Evolutionary conservation across 2,797 vertebrate species (phyloP).

Genomic region (Ctenosaura bakeri): DNA sequence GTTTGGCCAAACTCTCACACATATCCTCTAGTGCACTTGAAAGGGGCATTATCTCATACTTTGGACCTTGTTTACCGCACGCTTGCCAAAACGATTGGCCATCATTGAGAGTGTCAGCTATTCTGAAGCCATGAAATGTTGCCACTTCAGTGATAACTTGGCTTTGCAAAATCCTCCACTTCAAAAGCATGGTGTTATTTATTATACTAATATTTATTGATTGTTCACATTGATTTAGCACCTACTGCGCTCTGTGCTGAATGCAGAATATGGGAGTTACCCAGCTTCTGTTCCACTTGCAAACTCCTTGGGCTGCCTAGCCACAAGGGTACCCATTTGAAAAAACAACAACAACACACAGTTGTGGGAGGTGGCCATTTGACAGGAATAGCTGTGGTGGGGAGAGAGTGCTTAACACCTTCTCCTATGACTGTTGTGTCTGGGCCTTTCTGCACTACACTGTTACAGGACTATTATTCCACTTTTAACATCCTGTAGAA

Average conservation of each 20-base stretch:
- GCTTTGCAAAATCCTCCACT: neutral
- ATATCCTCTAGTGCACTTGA: neutral
- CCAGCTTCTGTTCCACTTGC: neutral
- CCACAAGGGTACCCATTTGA: neutral
- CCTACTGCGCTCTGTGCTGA: neutral
- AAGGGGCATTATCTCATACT: neutral
- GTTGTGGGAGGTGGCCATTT: neutral
- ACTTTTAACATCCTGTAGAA: no score
- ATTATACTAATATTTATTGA: constrained; percentile 38
- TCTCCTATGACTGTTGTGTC: neutral
- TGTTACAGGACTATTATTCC: no score
- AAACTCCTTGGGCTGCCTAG: neutral
- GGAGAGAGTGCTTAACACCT: neutral
- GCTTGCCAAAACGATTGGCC: neutral
- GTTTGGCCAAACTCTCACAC: neutral
- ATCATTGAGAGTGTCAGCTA: neutral
- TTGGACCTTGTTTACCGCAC: neutral
- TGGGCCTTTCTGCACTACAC: no score
- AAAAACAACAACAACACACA: neutral
- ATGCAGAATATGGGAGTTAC: neutral
- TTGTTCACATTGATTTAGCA: constrained; percentile 23
- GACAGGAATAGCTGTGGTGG: neutral
- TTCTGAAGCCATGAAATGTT: constrained; percentile 1
- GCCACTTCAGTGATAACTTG: neutral
- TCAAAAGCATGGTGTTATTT: constrained; percentile 6